Percentiles rank a stretch among this genome's conserved stretches.
phyloP scores from a whole-genome alignment of 1,140 invertebrate genomes.

The Belonocnema kinseyi region DNA sequence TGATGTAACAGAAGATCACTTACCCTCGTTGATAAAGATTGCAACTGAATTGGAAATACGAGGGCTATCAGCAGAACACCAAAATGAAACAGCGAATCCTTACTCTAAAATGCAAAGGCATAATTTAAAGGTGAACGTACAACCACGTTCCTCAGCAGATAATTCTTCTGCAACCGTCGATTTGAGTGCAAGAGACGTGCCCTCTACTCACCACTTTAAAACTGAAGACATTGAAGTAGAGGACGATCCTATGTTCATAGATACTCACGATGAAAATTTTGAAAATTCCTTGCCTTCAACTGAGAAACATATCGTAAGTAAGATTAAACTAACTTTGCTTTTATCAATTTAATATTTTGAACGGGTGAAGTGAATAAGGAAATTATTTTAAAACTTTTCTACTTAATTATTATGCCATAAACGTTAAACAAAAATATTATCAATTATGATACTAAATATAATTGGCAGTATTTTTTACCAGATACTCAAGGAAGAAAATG shows the following conservation, averaged over 20 bases:
- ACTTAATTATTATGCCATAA: not conserved
- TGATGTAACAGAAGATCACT: conserved; percentile 81
- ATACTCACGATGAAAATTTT: conserved; percentile 63
- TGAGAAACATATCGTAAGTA: conserved; percentile 49
- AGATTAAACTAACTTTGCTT: not conserved
- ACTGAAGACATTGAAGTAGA: conserved; percentile 71
- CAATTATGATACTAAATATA: no score
- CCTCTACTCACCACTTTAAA: conserved; percentile 55
- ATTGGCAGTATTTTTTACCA: no score
- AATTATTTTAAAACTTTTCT: not conserved
- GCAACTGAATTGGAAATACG: conserved; percentile 81
- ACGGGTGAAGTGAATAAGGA: conserved; percentile 2
- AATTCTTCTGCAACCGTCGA: no score
- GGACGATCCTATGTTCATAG: conserved; percentile 71
- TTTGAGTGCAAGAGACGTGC: no score
- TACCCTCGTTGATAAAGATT: conserved; percentile 81
- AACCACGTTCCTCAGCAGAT: no score
- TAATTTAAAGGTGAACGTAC: not conserved
- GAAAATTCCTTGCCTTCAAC: conserved; percentile 56
- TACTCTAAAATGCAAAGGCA: not conserved
- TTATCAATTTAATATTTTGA: not conserved
- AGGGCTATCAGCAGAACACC: conserved; percentile 71
- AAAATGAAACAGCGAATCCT: conserved; percentile 59
- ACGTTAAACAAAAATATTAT: no score
- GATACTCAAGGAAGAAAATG: no score